Base-by-base conservation (phyloP, 2,113 vertebrate genomes). In the Pomatorhinus ruficollis region DNA sequence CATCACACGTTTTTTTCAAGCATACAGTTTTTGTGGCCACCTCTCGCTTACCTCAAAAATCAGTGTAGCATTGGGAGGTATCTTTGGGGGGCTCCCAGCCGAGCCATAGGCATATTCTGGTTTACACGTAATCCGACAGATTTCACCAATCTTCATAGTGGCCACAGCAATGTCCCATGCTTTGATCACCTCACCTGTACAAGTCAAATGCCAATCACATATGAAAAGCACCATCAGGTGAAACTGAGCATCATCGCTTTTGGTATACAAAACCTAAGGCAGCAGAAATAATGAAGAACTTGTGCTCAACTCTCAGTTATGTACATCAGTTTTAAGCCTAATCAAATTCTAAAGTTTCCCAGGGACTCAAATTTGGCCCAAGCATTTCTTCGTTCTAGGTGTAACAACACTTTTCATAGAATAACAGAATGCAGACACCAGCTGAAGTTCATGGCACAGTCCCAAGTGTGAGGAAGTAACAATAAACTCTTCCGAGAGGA, bases 21-120 rank as follows among this genome's bases (percentile, higher is more conserved):
- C 1, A 0, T 21, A 19, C 5, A 13, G 16, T 54, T 74, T 42
- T 21, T 35, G 18, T 6, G 24, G 44, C 33, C 2, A 2, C 35
- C 35, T 53, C 65, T 39, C 39, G 65, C 96, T 97, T 93, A 99
- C 99, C 99, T 99, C 99, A 97, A 99, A 99, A 87, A 99, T 95
- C 64, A 99, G 98, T 0, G 98, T 99, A 40, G 99, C 97, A 4
- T 98, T 98, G n/a, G 99, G 98, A 56, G 99, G 99, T 76, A 99
- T 99, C 97, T 99, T 99, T 22, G 99, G 99, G 25, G 99, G 99
- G 90, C 99, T 99, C 57, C 99, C 99, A n/a, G 99, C 98, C 72
- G 98, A 97, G 40, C 99, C 99, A 19, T 99, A 99, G 17, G 99
- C 99, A 16, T 99, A 99, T 84, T 99, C 99, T 4, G 99, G 98